phyloP scores from a whole-genome alignment of 2,888 invertebrate species.

The Dryomyza anilis region DNA sequence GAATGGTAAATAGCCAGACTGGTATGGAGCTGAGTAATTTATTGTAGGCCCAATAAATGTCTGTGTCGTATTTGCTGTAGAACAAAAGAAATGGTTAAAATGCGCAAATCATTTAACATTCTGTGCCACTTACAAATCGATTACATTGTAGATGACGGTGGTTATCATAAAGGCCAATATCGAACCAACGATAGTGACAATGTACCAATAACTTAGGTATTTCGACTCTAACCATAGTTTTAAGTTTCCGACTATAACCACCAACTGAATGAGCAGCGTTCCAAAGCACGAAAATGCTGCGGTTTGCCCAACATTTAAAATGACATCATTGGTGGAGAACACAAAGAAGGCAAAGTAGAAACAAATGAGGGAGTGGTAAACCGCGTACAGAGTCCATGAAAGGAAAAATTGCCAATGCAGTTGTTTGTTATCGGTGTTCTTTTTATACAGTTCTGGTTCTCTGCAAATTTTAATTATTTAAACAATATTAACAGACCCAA shows the following conservation, averaged over 20 bases:
- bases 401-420: constrained; percentile 69
- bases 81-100: constrained; percentile 15
- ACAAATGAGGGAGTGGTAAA: constrained; percentile 71
- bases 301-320: constrained; percentile 63
- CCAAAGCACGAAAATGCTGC: constrained; percentile 68
- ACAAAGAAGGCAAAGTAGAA: constrained; percentile 65
- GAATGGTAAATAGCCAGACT: constrained; percentile 67
- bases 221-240: constrained; percentile 70
- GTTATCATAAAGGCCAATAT: constrained; percentile 65
- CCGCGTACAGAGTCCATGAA: constrained; percentile 67
- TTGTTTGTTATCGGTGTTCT: constrained; percentile 68
- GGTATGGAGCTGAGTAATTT: constrained; percentile 65
- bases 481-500: neutral
- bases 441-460: constrained; percentile 73
- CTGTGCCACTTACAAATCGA: constrained; percentile 65
- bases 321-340: constrained; percentile 62
- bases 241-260: constrained; percentile 66
- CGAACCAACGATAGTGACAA: constrained; percentile 64
- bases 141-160: constrained; percentile 65
- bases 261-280: constrained; percentile 65
- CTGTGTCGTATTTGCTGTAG: constrained; percentile 62
- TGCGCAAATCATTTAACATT: neutral
- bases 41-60: constrained; percentile 68
- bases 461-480: constrained; percentile 50
- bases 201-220: constrained; percentile 66